Evolutionary conservation across 2,888 invertebrate genomes (phyloP).

Genomic region (Autographa pulchrina): DNA sequence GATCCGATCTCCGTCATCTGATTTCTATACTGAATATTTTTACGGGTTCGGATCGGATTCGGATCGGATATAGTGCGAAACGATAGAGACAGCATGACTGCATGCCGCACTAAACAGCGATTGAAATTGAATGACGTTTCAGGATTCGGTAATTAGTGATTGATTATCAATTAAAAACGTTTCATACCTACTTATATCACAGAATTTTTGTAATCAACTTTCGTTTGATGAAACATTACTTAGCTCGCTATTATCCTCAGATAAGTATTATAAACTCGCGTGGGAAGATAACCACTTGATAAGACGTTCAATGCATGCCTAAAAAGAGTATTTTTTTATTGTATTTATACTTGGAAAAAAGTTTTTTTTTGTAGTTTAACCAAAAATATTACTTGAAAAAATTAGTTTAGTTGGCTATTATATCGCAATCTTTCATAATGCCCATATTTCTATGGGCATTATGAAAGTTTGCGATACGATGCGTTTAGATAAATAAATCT

Average conservation of each 20-base stretch:
- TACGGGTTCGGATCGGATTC: no score
- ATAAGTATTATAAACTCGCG: constrained; percentile 18
- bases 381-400: no score
- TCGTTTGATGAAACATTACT: not conserved
- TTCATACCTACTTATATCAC: not conserved
- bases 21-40: no score
- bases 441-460: no score
- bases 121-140: not conserved
- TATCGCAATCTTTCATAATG: no score
- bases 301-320: not conserved
- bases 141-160: not conserved
- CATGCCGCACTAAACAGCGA: no score
- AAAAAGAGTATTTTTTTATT: constrained; percentile 18
- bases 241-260: constrained; percentile 9
- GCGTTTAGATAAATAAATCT: no score
- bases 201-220: constrained; percentile 9
- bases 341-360: not conserved
- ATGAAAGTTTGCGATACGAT: no score
- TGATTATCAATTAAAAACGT: not conserved
- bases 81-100: no score
- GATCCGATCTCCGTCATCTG: no score
- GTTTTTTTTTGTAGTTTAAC: not conserved
- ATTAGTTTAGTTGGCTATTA: no score
- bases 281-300: constrained; percentile 35
- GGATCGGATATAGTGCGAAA: no score